Percentiles rank a stretch among this genome's conserved stretches.
phyloP scores from a whole-genome alignment of 2,888 invertebrate genomes.

The Nipponacmea schrenckii region DNA sequence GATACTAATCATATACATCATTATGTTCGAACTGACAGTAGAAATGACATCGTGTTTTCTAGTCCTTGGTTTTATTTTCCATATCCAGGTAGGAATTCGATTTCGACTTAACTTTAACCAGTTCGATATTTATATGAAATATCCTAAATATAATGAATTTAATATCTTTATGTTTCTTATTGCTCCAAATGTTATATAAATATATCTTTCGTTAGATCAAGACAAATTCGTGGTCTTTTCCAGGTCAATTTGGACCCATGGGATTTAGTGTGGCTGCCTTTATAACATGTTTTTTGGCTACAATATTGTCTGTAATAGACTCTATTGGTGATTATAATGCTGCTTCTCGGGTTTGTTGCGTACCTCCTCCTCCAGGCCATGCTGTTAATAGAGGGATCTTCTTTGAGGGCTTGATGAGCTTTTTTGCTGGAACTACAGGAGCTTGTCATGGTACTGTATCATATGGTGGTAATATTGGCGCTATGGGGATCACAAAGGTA shows the following conservation, averaged over 20 bases:
- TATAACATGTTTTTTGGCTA: conserved; percentile 45
- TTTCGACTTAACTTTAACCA: conserved; percentile 6
- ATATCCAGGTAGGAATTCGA: conserved; percentile 76
- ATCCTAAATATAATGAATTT: too few relatives aligned
- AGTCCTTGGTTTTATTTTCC: conserved; percentile 84
- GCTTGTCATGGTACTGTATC: conserved; percentile 89
- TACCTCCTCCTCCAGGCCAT: conserved; percentile 83
- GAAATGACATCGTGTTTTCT: conserved; percentile 76
- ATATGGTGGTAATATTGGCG: conserved; percentile 89
- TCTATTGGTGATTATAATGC: conserved; percentile 87
- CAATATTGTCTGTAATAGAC: conserved; percentile 52
- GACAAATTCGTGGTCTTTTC: too few relatives aligned
- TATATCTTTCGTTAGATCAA: too few relatives aligned
- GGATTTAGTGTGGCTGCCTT: conserved; percentile 44
- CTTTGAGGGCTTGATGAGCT: conserved; percentile 80
- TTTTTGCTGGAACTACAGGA: conserved; percentile 85
- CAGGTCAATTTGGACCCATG: conserved; percentile 53
- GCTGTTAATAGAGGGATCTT: conserved; percentile 83
- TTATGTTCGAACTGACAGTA: conserved; percentile 79
- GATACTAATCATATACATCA: conserved; percentile 70
- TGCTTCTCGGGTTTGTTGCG: conserved; percentile 77
- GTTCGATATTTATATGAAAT: too few relatives aligned
- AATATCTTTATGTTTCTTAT: too few relatives aligned
- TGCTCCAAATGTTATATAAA: too few relatives aligned
- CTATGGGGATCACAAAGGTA: conserved; percentile 85